Evolutionary conservation across 2,888 invertebrate genomes (phyloP), one percentile per base, ranked within the genome.

Genomic region (Chirona hameri): DNA sequence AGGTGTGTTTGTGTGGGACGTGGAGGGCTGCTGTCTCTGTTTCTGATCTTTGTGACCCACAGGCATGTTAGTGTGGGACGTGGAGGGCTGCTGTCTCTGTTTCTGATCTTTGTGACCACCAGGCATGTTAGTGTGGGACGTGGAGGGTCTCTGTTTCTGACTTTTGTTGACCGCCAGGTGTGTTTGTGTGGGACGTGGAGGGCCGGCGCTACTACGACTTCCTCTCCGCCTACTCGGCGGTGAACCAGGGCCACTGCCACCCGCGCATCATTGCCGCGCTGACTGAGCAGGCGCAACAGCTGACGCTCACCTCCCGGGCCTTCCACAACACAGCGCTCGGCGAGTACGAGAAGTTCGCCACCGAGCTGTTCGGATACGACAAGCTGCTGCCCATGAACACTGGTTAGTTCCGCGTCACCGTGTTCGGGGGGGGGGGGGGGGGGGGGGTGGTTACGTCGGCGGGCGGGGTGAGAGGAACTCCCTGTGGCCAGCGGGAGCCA

Each of bases 201-300:
- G 97, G 96, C 15, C 94, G 93, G 87, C 91, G 91, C 84, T 98
- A 98, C 88, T 96, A 31, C 85, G 91, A 91, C 86, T 91, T 90
- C 86, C 88, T 91, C 81, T 90, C 90, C 84, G 91, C 91, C 1
- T 98, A 97, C 88, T 97, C 97, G 15, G 97, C 98, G 0, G 94
- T 98, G 29, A 98, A 98, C 89, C 98, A 97, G 88, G 97, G 97
- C 0, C 97, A 97, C 87, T 95, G 96, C 86, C 97, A 97, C 88
- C 97, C 97, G 0, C 92, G 93, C 87, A 95, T 97, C 84, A 89
- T 96, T 72, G 90, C 91, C 79, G 93, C 93, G 0, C 89, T 96
- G 82, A 90, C 91, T 84, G 91, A 94, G 27, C 96, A 96, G 87
- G 93, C 95, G 0, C 91, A 92, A 52, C 89, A 91, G 82, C 89